Conservation (phyloP, 2,888 invertebrate genomes). For the Hofmannophila pseudospretella region DNA sequence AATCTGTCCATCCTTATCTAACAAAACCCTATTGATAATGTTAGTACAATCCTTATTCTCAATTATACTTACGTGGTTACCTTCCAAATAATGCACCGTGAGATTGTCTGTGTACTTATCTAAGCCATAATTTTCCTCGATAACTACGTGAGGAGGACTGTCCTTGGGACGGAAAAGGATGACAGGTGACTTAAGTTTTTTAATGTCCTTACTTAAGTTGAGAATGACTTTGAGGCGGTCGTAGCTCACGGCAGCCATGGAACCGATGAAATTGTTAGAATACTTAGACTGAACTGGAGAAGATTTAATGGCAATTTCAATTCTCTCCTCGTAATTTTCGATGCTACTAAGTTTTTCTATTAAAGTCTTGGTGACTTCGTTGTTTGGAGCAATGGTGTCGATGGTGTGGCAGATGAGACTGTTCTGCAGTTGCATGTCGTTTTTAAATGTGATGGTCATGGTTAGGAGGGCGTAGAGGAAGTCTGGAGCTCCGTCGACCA, state of each 20-base stretch:
- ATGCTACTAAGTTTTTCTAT: conserved; percentile 67
- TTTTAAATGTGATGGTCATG: conserved; percentile 59
- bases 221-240: conserved; percentile 75
- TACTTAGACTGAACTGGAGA: conserved; percentile 57
- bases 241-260: conserved; percentile 44
- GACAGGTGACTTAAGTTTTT: conserved; percentile 77
- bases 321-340: conserved; percentile 76
- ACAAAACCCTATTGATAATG: conserved; percentile 74
- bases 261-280: conserved; percentile 41
- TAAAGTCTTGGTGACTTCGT: conserved; percentile 48
- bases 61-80: conserved; percentile 84
- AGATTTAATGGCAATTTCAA: conserved; percentile 61
- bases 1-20: conserved; percentile 30
- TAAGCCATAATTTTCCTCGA: conserved; percentile 82
- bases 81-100: conserved; percentile 81
- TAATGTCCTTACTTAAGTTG: conserved; percentile 59
- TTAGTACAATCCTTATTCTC: conserved; percentile 81
- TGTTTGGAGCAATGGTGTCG: conserved; percentile 64
- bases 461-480: conserved; percentile 78
- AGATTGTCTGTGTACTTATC: conserved; percentile 77
- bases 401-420: conserved; percentile 76
- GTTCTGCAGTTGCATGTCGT: conserved; percentile 74
- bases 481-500: conserved; percentile 90
- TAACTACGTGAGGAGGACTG: conserved; percentile 60
- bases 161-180: conserved; percentile 81